Evolutionary conservation across 2,888 invertebrate species (phyloP).

Genomic region (Xylota sylvarum): DNA sequence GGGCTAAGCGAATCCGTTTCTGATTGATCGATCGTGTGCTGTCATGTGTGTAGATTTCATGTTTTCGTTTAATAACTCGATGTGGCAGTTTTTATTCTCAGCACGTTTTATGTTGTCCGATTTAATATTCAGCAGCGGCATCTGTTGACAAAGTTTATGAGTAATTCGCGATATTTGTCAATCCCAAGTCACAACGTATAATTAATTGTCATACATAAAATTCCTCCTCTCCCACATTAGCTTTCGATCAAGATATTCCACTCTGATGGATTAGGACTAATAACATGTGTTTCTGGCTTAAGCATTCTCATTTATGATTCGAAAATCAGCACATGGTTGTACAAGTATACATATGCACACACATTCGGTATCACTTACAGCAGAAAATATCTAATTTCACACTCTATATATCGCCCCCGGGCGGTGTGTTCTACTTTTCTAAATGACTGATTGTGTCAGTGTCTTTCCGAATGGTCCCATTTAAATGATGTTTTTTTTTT

Average conservation of each 20-base stretch:
- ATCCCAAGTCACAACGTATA: neutral
- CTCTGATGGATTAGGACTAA: neutral
- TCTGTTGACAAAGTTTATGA: neutral
- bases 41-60: neutral
- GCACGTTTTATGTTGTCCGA: neutral
- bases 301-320: neutral
- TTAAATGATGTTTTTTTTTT: conserved; percentile 24
- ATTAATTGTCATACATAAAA: neutral
- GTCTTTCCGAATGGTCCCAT: conserved; percentile 34
- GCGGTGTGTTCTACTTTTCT: conserved; percentile 49
- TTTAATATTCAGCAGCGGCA: conserved; percentile 2
- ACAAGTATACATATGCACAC: neutral
- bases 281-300: conserved; percentile 1
- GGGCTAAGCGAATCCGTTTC: conserved; percentile 13
- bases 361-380: conserved; percentile 27
- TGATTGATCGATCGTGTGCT: neutral
- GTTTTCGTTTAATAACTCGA: neutral
- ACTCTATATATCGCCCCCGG: conserved; percentile 45
- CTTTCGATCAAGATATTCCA: neutral
- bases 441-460: conserved; percentile 41
- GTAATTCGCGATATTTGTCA: neutral
- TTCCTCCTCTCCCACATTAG: neutral
- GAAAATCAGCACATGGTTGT: neutral
- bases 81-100: neutral
- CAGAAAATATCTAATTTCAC: conserved; percentile 40